phyloP scores from a whole-genome alignment of 2,797 vertebrate species.

The Ptychobarbus kaznakovi region DNA sequence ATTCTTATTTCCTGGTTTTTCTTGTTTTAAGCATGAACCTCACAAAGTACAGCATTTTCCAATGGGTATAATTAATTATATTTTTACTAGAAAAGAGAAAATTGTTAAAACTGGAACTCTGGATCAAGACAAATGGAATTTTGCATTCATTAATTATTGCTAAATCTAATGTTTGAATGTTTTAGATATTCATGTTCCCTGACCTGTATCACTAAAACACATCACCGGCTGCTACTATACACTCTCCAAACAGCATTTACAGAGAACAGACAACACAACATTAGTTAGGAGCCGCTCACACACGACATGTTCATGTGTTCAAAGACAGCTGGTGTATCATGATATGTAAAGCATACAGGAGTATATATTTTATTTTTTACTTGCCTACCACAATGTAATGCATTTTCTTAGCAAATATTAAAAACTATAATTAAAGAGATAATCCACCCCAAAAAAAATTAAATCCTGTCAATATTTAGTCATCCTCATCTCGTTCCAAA shows the following conservation, averaged over 20 bases:
- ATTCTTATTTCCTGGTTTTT: not conserved
- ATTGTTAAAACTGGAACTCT: not conserved
- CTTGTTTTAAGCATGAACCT: not conserved
- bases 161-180: not conserved
- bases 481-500: not conserved
- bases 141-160: not conserved
- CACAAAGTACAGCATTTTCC: not conserved
- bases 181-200: not conserved
- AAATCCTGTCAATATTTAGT: too few relatives aligned
- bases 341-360: not conserved
- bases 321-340: not conserved
- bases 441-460: too few relatives aligned
- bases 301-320: not conserved
- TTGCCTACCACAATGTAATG: not conserved
- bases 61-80: not conserved
- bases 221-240: not conserved
- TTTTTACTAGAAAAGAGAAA: not conserved
- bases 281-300: not conserved
- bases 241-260: conserved; percentile 6
- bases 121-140: not conserved
- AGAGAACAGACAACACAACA: not conserved
- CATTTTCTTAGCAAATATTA: not conserved
- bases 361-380: not conserved
- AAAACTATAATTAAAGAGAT: not conserved
- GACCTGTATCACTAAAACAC: not conserved